Percentiles rank a stretch among this genome's conserved stretches.
phyloP scores from a whole-genome alignment of 2,888 invertebrate genomes.

The Patella pellucida region DNA sequence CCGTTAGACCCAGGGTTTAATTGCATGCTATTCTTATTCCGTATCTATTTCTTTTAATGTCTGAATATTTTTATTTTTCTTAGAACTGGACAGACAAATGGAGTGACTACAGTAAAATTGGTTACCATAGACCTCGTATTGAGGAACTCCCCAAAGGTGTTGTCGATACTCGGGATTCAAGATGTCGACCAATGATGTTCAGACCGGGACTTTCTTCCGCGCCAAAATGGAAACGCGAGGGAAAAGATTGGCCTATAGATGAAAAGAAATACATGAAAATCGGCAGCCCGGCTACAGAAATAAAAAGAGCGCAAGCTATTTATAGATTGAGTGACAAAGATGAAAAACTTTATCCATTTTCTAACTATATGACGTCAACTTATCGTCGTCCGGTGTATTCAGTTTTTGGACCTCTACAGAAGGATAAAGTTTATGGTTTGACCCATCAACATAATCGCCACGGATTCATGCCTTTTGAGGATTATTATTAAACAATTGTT shows the following conservation, averaged over 20 bases:
- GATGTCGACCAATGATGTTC: conserved; percentile 59
- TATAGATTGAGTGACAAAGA: conserved; percentile 57
- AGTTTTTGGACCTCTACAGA: conserved; percentile 67
- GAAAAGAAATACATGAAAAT: conserved; percentile 40
- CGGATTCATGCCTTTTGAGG: conserved; percentile 68
- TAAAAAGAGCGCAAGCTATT: conserved; percentile 62
- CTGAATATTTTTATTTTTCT: conserved; percentile 14
- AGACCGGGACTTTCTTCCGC: conserved; percentile 52
- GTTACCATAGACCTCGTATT: conserved; percentile 49
- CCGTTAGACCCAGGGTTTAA: too few relatives aligned
- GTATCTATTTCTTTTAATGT: background rate
- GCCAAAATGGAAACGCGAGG: conserved; percentile 51
- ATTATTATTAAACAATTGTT: conserved; percentile 58
- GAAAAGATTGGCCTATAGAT: conserved; percentile 62
- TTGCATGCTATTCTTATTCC: too few relatives aligned
- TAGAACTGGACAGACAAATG: conserved; percentile 66
- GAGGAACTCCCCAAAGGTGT: conserved; percentile 56
- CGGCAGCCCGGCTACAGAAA: conserved; percentile 61
- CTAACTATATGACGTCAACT: conserved; percentile 69
- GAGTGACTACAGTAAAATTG: conserved; percentile 50
- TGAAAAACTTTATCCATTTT: conserved; percentile 65
- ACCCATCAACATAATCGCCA: conserved; percentile 67
- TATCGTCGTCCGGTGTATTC: conserved; percentile 67
- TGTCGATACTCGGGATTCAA: conserved; percentile 54
- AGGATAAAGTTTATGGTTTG: conserved; percentile 62